Conservation (phyloP, 2,888 invertebrate genomes). For the Lycocerus yunnanus region DNA sequence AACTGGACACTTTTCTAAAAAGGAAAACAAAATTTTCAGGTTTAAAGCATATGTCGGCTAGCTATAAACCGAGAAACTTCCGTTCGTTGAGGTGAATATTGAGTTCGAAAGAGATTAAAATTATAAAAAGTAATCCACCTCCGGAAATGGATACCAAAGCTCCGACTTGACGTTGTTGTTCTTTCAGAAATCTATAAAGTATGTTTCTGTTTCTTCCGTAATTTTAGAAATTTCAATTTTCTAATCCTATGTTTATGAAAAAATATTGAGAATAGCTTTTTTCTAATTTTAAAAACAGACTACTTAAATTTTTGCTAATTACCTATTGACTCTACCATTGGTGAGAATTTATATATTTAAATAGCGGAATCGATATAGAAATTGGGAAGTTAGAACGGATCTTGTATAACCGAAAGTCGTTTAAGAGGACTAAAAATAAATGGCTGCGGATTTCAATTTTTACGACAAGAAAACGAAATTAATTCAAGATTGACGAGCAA, state of each 20-base stretch:
- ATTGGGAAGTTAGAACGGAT: background rate
- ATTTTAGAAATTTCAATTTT: background rate
- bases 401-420: background rate
- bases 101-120: background rate
- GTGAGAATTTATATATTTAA: background rate
- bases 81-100: background rate
- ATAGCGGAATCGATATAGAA: background rate
- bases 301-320: too few relatives aligned
- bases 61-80: background rate
- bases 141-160: background rate
- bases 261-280: background rate
- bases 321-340: too few relatives aligned
- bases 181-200: background rate
- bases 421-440: background rate
- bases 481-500: slow-evolving; percentile 19
- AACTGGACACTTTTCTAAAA: too few relatives aligned
- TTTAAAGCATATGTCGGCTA: background rate
- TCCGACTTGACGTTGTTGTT: background rate
- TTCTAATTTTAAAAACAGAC: background rate
- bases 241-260: background rate
- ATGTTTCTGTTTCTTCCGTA: background rate
- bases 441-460: slow-evolving; percentile 16
- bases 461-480: slow-evolving; percentile 21
- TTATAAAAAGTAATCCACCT: background rate
- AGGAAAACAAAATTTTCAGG: background rate